Conservation (phyloP, 2,113 vertebrate species). For the Oryzias celebensis region DNA sequence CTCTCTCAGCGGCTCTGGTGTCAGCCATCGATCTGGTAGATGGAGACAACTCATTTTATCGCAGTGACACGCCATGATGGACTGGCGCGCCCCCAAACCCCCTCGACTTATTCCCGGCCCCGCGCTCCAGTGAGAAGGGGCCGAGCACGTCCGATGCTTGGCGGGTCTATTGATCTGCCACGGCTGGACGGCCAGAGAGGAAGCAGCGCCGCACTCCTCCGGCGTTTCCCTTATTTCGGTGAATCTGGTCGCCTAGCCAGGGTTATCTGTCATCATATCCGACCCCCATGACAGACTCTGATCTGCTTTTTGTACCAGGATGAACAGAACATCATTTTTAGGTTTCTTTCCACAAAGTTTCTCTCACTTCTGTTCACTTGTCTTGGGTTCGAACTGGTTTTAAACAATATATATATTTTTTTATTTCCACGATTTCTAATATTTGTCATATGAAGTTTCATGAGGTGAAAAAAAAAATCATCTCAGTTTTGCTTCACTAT, state of each 20-base stretch:
- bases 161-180: constrained; percentile 92
- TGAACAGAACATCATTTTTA: background rate
- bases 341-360: background rate
- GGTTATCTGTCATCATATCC: constrained; percentile 16
- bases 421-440: no score
- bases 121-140: constrained; percentile 78
- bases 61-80: constrained; percentile 90
- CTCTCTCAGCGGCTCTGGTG: constrained; percentile 74
- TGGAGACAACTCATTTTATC: constrained; percentile 98
- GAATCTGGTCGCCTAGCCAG: constrained; percentile 17
- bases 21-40: constrained; percentile 89
- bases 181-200: constrained; percentile 83
- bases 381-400: no score
- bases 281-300: background rate
- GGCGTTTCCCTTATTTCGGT: constrained; percentile 39
- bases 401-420: no score
- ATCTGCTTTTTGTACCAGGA: constrained; percentile 2
- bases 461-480: no score
- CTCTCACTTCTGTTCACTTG: no score
- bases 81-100: constrained; percentile 79
- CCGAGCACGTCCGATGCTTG: constrained; percentile 85
- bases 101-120: constrained; percentile 88
- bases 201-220: constrained; percentile 79
- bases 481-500: no score
- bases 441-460: no score